Percentiles rank a stretch among this genome's conserved stretches.
Conservation (phyloP, 1,140 invertebrate genomes). For the Scaptodrosophila lebanonensis region DNA sequence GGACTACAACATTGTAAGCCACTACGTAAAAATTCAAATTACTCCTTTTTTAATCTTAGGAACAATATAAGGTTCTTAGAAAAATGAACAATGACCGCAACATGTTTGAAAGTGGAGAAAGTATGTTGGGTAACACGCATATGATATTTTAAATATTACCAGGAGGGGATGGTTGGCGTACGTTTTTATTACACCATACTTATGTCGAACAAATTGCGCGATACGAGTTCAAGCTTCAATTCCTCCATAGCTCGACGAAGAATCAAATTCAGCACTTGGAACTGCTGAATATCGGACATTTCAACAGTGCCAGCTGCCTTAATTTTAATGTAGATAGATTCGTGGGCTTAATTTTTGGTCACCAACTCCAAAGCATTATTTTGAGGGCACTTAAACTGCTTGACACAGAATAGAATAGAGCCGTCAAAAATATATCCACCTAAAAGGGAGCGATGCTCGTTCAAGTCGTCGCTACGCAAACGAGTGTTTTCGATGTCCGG, state of each 20-base stretch:
- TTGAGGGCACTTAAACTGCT: background rate
- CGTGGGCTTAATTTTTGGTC: constrained; percentile 47
- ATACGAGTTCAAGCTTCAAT: constrained; percentile 83
- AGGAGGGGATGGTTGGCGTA: too few relatives aligned
- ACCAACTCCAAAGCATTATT: too few relatives aligned
- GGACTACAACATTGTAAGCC: too few relatives aligned
- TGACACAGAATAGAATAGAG: constrained; percentile 65
- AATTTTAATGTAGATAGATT: constrained; percentile 44
- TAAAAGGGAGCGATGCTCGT: constrained; percentile 22
- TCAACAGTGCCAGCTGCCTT: constrained; percentile 28
- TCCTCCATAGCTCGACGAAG: constrained; percentile 83
- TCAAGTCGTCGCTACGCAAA: constrained; percentile 24
- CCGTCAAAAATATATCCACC: constrained; percentile 78
- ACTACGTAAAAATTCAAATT: too few relatives aligned
- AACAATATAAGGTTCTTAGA: too few relatives aligned
- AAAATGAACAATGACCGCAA: too few relatives aligned
- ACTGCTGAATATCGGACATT: constrained; percentile 16
- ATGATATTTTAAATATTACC: too few relatives aligned
- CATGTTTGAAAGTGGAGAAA: too few relatives aligned
- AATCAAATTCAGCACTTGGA: constrained; percentile 87
- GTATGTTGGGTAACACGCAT: too few relatives aligned
- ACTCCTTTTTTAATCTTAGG: too few relatives aligned
- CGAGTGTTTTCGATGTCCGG: constrained; percentile 77
- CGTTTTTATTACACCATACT: too few relatives aligned
- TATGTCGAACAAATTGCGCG: constrained; percentile 90